phyloP scores from a whole-genome alignment of 2,888 invertebrate species.

The Exocentrus adspersus region DNA sequence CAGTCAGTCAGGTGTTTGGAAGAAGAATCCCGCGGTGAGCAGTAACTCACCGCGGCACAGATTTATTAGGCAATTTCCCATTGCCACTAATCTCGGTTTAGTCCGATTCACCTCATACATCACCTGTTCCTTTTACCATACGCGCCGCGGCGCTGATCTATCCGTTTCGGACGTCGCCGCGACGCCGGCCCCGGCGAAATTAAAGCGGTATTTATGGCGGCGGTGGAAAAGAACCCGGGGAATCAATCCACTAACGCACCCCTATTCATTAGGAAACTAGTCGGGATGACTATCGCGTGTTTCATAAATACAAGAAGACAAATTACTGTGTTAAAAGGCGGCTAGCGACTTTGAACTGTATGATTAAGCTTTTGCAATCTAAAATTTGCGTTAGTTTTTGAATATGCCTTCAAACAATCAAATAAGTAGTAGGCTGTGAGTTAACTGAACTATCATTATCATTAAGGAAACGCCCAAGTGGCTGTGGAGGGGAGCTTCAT shows the following conservation, averaged over 20 bases:
- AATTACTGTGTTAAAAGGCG: too few relatives aligned
- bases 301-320: too few relatives aligned
- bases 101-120: slow-evolving; percentile 9
- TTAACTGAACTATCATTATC: too few relatives aligned
- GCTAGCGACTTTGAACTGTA: too few relatives aligned
- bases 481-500: too few relatives aligned
- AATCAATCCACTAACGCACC: background rate
- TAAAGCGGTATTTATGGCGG: background rate
- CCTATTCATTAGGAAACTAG: too few relatives aligned
- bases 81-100: slow-evolving; percentile 13
- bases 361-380: too few relatives aligned
- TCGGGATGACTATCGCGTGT: too few relatives aligned
- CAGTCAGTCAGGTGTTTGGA: slow-evolving; percentile 2
- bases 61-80: slow-evolving; percentile 16
- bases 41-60: slow-evolving; percentile 6
- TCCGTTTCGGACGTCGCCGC: slow-evolving; percentile 3
- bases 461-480: too few relatives aligned
- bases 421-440: too few relatives aligned
- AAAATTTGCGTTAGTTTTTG: too few relatives aligned
- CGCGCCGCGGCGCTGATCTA: slow-evolving; percentile 3
- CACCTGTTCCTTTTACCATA: slow-evolving; percentile 12
- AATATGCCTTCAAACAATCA: too few relatives aligned
- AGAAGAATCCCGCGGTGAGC: background rate
- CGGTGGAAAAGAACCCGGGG: background rate
- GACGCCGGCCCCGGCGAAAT: background rate